Percentiles rank a stretch among this genome's conserved stretches.
Conservation (phyloP, 2,797 vertebrate species). For the Macropodus opercularis region DNA sequence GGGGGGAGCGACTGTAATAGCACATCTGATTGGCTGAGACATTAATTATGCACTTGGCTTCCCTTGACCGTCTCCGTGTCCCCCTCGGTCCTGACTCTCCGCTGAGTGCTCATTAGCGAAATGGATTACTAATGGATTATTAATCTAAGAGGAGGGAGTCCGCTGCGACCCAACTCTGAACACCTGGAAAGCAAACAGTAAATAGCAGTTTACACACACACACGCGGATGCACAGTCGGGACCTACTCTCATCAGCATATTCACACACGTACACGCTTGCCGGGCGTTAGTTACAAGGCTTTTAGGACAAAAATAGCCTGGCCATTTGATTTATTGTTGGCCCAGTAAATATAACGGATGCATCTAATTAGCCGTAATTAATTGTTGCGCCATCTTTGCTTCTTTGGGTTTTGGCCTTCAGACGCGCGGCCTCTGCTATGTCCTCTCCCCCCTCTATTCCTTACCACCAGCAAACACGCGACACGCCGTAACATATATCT, state of each 20-base stretch:
- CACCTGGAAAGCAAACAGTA: slow-evolving; percentile 75
- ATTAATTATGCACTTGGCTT: slow-evolving; percentile 92
- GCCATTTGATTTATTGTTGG: slow-evolving; percentile 73
- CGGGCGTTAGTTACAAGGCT: slow-evolving; percentile 66
- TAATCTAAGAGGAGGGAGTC: slow-evolving; percentile 78
- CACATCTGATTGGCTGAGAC: slow-evolving; percentile 85
- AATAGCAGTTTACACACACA: slow-evolving; percentile 64
- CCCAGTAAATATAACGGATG: slow-evolving; percentile 77
- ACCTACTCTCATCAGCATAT: slow-evolving; percentile 45
- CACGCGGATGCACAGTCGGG: slow-evolving; percentile 4
- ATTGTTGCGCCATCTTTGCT: slow-evolving; percentile 71
- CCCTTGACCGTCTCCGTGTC: slow-evolving; percentile 82
- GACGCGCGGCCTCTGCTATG: slow-evolving; percentile 57
- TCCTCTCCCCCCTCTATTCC: slow-evolving; percentile 60
- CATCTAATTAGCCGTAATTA: slow-evolving; percentile 83
- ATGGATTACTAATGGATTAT: slow-evolving; percentile 86
- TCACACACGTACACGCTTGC: slow-evolving; percentile 36
- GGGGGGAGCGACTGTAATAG: slow-evolving; percentile 69
- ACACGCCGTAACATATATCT: slow-evolving; percentile 72
- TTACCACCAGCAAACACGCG: slow-evolving; percentile 68
- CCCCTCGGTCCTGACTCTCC: slow-evolving; percentile 81
- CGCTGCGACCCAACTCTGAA: slow-evolving; percentile 69
- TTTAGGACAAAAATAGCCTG: slow-evolving; percentile 71
- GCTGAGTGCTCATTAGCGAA: slow-evolving; percentile 88
- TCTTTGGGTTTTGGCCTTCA: slow-evolving; percentile 67